These are phyloP conservation scores for Rhabdophis nuchalis DNA, from an alignment of 2,797 vertebrate species.

Conservation along the genomic window DNA sequence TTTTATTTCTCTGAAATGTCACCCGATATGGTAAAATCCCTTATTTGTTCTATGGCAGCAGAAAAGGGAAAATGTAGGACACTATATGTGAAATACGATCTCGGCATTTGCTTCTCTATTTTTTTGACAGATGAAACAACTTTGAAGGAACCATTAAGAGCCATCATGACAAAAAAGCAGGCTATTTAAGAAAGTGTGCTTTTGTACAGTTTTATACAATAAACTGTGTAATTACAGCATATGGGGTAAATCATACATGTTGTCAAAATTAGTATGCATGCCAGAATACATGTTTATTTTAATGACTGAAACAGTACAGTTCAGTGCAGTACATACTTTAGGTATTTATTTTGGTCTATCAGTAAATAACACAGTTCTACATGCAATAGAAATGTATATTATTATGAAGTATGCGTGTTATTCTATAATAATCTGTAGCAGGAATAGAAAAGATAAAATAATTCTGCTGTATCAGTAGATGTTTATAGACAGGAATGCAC, in stretches of 20 bases:
- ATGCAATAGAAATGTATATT: conserved; percentile 52
- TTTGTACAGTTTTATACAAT: conserved; percentile 34
- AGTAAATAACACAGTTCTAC: conserved; percentile 56
- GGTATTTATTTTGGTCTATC: conserved; percentile 48
- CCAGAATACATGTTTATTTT: conserved; percentile 57
- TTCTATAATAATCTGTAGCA: conserved; percentile 47
- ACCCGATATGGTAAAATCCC: not conserved
- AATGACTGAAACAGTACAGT: conserved; percentile 26
- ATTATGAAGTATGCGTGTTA: conserved; percentile 51
- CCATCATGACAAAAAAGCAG: conserved; percentile 42
- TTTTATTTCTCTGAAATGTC: not conserved
- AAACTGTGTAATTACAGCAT: conserved; percentile 49
- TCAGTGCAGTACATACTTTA: conserved; percentile 5
- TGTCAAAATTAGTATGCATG: conserved; percentile 58
- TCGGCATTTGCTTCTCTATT: conserved; percentile 5
- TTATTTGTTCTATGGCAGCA: not conserved
- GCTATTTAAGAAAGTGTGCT: conserved; percentile 25
- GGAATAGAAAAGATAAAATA: conserved; percentile 50
- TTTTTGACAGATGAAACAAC: conserved; percentile 20
- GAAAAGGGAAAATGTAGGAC: conserved; percentile 2
- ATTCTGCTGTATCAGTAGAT: conserved; percentile 31
- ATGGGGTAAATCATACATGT: conserved; percentile 51
- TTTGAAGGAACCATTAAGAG: conserved; percentile 42
- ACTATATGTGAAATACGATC: conserved; percentile 22
- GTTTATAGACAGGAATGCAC: not conserved